Conservation (phyloP, 2,888 invertebrate species). For the Andrena camellia region DNA sequence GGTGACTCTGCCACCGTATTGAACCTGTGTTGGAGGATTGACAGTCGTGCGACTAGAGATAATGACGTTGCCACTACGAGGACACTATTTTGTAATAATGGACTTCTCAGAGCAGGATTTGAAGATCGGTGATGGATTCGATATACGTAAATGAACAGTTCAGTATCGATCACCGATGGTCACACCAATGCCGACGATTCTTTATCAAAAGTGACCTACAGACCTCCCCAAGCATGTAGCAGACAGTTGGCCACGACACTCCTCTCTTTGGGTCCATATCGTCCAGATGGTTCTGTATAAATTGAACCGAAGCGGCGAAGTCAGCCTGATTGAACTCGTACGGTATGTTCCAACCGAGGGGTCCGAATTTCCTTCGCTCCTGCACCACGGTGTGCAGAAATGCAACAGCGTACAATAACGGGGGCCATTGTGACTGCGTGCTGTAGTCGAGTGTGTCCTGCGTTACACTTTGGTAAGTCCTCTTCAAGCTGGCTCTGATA, state of each 20-base stretch:
- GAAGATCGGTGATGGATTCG: background rate
- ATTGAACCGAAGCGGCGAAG: constrained; percentile 97
- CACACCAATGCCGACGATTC: background rate
- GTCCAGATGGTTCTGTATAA: constrained; percentile 98
- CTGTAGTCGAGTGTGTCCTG: constrained; percentile 98
- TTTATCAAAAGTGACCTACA: background rate
- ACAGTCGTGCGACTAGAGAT: no score
- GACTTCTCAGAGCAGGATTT: background rate
- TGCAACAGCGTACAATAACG: constrained; percentile 96
- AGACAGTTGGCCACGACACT: constrained; percentile 98
- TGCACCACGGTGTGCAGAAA: constrained; percentile 98
- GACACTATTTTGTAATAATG: background rate
- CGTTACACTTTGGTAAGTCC: constrained; percentile 95
- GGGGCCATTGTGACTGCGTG: constrained; percentile 96
- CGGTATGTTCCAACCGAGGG: constrained; percentile 98
- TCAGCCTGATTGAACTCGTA: constrained; percentile 99
- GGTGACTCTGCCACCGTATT: constrained; percentile 96
- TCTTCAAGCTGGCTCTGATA: constrained; percentile 95
- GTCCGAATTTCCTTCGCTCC: constrained; percentile 97
- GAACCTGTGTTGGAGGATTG: constrained; percentile 83
- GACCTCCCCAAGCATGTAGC: constrained; percentile 98
- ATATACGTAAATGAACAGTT: background rate
- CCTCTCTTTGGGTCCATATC: constrained; percentile 99
- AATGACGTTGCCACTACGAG: background rate
- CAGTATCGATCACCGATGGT: background rate